These are phyloP conservation scores for Tanypteryx hageni DNA, from an alignment of 2,888 invertebrate genomes.

Conservation along the genomic window DNA sequence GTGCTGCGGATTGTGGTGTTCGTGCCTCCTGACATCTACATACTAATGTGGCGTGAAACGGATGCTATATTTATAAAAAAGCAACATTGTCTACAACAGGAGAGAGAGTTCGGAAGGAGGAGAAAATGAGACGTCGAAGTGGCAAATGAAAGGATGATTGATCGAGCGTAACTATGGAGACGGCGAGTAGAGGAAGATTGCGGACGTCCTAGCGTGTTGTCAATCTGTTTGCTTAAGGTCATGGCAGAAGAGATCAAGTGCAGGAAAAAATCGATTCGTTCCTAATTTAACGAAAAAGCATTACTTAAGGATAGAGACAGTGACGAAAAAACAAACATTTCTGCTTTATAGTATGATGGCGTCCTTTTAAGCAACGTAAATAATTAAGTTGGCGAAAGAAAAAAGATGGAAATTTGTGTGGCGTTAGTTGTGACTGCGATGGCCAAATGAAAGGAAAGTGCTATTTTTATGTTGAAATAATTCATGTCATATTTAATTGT, in stretches of 20 bases:
- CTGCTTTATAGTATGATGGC: not conserved
- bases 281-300: not conserved
- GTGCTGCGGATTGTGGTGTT: too few relatives aligned
- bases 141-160: conserved; percentile 46
- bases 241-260: not conserved
- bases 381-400: not conserved
- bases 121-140: not conserved
- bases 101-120: not conserved
- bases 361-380: not conserved
- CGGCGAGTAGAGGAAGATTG: not conserved
- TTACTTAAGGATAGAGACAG: not conserved
- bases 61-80: too few relatives aligned
- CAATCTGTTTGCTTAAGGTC: conserved; percentile 24
- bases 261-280: not conserved
- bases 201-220: conserved; percentile 18
- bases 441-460: too few relatives aligned
- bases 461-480: too few relatives aligned
- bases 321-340: not conserved
- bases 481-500: too few relatives aligned
- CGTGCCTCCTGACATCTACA: too few relatives aligned
- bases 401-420: not conserved
- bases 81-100: too few relatives aligned
- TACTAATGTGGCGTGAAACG: too few relatives aligned
- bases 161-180: conserved; percentile 1
- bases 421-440: too few relatives aligned